Evolutionary conservation across 2,888 invertebrate species (phyloP).

Genomic region (Altica lythri): DNA sequence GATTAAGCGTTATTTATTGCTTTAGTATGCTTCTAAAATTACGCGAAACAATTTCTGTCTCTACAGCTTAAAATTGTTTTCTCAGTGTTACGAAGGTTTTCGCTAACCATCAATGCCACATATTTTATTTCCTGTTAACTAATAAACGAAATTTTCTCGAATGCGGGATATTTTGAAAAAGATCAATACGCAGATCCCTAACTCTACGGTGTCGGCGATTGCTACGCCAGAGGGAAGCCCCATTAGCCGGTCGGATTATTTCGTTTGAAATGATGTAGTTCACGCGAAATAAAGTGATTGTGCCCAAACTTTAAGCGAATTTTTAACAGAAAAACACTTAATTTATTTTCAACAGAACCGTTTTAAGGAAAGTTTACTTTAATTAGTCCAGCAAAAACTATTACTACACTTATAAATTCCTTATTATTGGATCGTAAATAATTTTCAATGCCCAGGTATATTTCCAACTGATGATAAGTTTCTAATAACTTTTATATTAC

Average conservation of each 20-base stretch:
- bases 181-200: slow-evolving; percentile 17
- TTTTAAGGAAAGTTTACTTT: not conserved
- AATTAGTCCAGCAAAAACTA: not conserved
- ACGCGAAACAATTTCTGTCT: not conserved
- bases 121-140: slow-evolving; percentile 19
- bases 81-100: slow-evolving; percentile 1
- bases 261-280: slow-evolving; percentile 13
- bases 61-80: not conserved
- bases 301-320: slow-evolving; percentile 1
- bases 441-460: too few relatives aligned
- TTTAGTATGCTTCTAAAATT: too few relatives aligned
- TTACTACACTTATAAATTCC: too few relatives aligned
- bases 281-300: slow-evolving; percentile 14
- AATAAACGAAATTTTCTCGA: slow-evolving; percentile 19
- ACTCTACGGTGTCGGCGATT: not conserved
- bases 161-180: slow-evolving; percentile 19
- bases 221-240: slow-evolving; percentile 10
- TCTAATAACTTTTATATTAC: too few relatives aligned
- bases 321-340: slow-evolving; percentile 8
- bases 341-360: slow-evolving; percentile 2
- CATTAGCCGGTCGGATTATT: slow-evolving; percentile 16
- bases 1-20: too few relatives aligned
- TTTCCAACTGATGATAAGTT: too few relatives aligned
- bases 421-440: too few relatives aligned
- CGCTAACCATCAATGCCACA: slow-evolving; percentile 8